phyloP scores from a whole-genome alignment of 37 sponge, comb jelly and placozoan genomes.

The Cliona cf. orientalis region DNA sequence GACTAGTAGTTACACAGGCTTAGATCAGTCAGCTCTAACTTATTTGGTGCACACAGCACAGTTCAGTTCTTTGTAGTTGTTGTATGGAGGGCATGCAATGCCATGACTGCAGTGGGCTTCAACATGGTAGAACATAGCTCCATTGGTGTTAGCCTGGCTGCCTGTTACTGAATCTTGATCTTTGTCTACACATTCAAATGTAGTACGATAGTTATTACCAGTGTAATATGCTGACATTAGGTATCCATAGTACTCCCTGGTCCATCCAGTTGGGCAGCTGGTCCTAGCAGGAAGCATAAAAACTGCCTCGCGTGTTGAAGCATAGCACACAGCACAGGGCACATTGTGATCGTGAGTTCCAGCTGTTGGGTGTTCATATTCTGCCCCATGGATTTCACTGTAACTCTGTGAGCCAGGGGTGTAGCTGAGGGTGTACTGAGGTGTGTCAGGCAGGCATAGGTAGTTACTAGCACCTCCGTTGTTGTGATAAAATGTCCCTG shows the following conservation, averaged over 20 bases:
- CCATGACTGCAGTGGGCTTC: constrained; percentile 58
- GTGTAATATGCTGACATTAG: constrained; percentile 26
- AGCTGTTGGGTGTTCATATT: constrained; percentile 43
- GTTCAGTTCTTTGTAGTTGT: constrained; percentile 43
- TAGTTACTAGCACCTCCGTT: constrained; percentile 29
- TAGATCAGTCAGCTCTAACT: too few relatives aligned
- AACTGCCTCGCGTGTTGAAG: constrained; percentile 10
- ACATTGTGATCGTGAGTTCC: constrained; percentile 22
- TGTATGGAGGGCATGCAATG: constrained; percentile 59
- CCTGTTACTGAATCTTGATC: constrained; percentile 37
- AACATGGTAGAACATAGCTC: constrained; percentile 49
- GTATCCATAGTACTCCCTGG: constrained; percentile 63
- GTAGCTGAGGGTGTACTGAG: constrained; percentile 40
- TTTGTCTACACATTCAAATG: constrained; percentile 62
- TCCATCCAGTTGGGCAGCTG: constrained; percentile 49
- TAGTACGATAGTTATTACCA: constrained; percentile 3
- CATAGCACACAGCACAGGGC: constrained; percentile 68
- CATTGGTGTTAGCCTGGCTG: constrained; percentile 13
- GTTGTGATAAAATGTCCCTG: neutral
- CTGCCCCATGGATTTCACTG: constrained; percentile 30
- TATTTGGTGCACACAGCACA: constrained; percentile 67
- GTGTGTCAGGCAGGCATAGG: constrained; percentile 30
- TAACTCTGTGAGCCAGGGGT: constrained; percentile 23
- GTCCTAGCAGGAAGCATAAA: constrained; percentile 50
- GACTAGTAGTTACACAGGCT: too few relatives aligned